Evolutionary conservation across 2,888 invertebrate species (phyloP).

Genomic region (Apamea epomidion): DNA sequence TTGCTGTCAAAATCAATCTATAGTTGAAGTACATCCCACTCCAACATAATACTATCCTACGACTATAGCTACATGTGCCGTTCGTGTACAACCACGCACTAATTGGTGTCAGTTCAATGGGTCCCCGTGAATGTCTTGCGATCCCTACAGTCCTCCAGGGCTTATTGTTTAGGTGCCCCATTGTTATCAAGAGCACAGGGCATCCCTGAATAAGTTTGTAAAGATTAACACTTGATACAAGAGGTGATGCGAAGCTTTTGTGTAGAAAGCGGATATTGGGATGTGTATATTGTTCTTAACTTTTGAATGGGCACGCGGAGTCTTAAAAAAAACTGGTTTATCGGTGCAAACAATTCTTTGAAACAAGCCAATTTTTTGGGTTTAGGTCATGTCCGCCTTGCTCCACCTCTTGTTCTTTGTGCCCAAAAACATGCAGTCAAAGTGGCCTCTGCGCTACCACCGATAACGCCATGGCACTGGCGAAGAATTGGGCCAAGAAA

Average conservation of each 20-base stretch:
- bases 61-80: background rate
- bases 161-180: constrained; percentile 49
- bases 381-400: background rate
- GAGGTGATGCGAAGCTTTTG: constrained; percentile 14
- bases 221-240: constrained; percentile 51
- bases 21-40: background rate
- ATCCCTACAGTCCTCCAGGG: constrained; percentile 33
- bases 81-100: constrained; percentile 42
- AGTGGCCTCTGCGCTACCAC: no score
- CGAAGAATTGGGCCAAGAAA: no score
- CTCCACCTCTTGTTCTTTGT: no score
- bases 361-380: background rate
- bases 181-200: constrained; percentile 43
- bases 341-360: background rate
- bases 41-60: background rate
- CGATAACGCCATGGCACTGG: no score
- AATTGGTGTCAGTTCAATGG: constrained; percentile 60
- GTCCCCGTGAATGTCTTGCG: constrained; percentile 29
- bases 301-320: background rate
- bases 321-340: background rate
- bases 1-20: background rate
- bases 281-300: background rate
- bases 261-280: background rate
- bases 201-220: constrained; percentile 39
- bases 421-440: no score